phyloP scores from a whole-genome alignment of 1,140 invertebrate genomes.

The Drosophila miranda region DNA sequence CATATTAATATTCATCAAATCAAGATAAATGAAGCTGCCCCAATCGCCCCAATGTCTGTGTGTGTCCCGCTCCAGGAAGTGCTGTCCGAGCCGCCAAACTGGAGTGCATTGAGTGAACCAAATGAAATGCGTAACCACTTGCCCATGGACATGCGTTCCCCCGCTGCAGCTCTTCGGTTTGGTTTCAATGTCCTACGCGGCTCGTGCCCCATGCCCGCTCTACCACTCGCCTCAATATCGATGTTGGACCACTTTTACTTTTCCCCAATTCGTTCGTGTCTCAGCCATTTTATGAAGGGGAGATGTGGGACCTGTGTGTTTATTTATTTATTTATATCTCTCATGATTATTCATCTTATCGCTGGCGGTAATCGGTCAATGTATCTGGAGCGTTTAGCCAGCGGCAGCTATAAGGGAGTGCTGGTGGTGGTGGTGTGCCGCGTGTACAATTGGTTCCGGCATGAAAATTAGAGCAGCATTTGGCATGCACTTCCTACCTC shows the following conservation, averaged over 20 bases:
- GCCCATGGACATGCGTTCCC: conserved; percentile 45
- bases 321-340: conserved; percentile 52
- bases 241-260: conserved; percentile 47
- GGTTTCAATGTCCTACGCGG: conserved; percentile 20
- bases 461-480: conserved; percentile 67
- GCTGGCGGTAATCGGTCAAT: conserved; percentile 66
- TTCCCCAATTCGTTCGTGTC: conserved; percentile 12
- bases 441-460: conserved; percentile 55
- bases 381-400: conserved; percentile 26
- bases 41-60: neutral
- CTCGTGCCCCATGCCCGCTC: neutral
- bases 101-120: conserved; percentile 25
- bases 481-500: conserved; percentile 63
- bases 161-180: conserved; percentile 1
- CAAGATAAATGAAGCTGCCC: conserved; percentile 35
- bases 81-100: conserved; percentile 25
- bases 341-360: conserved; percentile 68
- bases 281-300: conserved; percentile 20
- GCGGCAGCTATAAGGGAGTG: conserved; percentile 29
- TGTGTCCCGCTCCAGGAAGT: conserved; percentile 50
- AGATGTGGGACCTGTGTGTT: neutral
- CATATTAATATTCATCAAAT: conserved; percentile 68
- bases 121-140: conserved; percentile 66
- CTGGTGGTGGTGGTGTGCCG: neutral
- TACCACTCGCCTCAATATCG: conserved; percentile 1